These are phyloP conservation scores for Eulacestoma nigropectus DNA, from an alignment of 2,113 vertebrate species.

Conservation along the genomic window DNA sequence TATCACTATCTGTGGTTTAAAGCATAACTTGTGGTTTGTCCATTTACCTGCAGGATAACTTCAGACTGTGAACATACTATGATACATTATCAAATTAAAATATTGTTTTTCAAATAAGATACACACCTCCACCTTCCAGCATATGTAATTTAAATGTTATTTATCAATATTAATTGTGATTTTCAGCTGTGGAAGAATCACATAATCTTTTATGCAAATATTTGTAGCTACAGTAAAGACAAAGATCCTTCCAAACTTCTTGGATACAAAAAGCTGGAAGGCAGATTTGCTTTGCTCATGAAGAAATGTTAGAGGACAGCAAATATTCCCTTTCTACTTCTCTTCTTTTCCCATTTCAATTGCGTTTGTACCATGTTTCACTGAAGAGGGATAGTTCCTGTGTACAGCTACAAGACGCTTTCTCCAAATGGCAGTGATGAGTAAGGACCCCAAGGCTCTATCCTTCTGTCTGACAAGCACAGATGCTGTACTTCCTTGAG, in stretches of 20 bases:
- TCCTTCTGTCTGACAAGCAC: neutral
- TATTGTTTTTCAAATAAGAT: neutral
- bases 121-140: neutral
- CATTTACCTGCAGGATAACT: neutral
- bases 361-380: neutral
- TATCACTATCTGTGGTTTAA: neutral
- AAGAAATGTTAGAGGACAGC: neutral
- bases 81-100: neutral
- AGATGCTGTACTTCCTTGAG: neutral
- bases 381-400: neutral
- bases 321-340: neutral
- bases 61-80: neutral
- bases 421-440: neutral
- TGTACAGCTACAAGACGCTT: neutral
- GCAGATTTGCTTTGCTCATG: neutral
- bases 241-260: neutral
- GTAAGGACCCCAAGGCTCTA: neutral
- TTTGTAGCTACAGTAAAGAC: neutral
- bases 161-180: neutral
- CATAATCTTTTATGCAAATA: neutral
- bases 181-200: neutral
- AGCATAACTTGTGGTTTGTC: rapidly evolving
- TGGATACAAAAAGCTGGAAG: neutral
- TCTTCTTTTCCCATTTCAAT: neutral
- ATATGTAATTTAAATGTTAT: neutral